These are phyloP conservation scores for Scotopteryx bipunctaria DNA, from an alignment of 2,888 invertebrate species.

Conservation along the genomic window DNA sequence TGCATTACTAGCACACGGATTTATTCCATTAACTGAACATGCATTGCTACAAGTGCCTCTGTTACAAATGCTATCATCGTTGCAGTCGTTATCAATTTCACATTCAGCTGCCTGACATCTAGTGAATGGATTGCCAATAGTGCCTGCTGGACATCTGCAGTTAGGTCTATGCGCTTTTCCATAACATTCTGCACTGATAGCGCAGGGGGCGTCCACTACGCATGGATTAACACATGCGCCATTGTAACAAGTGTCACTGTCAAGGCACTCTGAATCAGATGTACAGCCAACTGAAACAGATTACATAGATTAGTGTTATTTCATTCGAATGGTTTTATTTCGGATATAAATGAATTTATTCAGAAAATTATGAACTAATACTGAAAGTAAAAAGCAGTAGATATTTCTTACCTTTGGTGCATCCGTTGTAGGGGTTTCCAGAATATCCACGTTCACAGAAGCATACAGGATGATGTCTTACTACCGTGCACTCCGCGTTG, in stretches of 20 bases:
- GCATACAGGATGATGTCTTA: constrained; percentile 93
- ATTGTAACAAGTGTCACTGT: constrained; percentile 91
- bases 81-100: constrained; percentile 90
- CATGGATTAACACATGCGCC: constrained; percentile 93
- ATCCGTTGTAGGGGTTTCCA: constrained; percentile 93
- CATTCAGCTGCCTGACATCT: constrained; percentile 91
- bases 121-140: constrained; percentile 90
- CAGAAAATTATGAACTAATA: too few relatives aligned
- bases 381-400: too few relatives aligned
- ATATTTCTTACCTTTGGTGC: constrained; percentile 84
- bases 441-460: constrained; percentile 91
- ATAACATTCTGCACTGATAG: constrained; percentile 92
- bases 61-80: constrained; percentile 88
- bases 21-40: constrained; percentile 85
- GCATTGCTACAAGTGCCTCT: constrained; percentile 90
- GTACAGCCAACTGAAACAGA: constrained; percentile 89
- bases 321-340: too few relatives aligned
- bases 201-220: constrained; percentile 90
- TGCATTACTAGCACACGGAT: constrained; percentile 93
- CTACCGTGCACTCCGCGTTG: constrained; percentile 91
- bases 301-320: neutral
- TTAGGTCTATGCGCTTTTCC: constrained; percentile 90
- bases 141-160: constrained; percentile 91
- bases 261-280: constrained; percentile 91
- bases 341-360: too few relatives aligned